Evolutionary conservation across 1,140 invertebrate genomes (phyloP).

Genomic region (Aplysia californica): DNA sequence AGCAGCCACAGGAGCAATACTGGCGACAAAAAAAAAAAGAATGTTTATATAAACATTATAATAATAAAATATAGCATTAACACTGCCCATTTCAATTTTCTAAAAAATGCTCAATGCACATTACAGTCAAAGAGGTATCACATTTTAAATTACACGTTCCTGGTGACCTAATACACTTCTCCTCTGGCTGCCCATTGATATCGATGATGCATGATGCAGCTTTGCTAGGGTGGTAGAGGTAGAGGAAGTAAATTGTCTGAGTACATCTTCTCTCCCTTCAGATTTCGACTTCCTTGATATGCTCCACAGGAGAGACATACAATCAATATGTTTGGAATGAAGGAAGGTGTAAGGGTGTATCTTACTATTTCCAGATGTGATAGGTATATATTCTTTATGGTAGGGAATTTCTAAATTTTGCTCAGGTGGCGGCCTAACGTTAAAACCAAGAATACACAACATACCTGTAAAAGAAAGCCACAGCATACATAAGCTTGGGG

Average conservation of each 20-base stretch:
- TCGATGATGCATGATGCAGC: too few relatives aligned
- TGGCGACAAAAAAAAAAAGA: not conserved
- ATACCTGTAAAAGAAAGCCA: slow-evolving; percentile 12
- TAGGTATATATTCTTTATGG: not conserved
- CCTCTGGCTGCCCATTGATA: too few relatives aligned
- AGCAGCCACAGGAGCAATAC: slow-evolving; percentile 17
- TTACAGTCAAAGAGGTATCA: not conserved
- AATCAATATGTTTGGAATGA: not conserved
- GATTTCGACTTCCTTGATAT: not conserved
- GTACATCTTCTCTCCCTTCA: too few relatives aligned
- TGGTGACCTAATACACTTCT: too few relatives aligned
- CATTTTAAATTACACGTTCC: not conserved
- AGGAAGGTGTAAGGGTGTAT: not conserved
- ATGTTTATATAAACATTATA: not conserved
- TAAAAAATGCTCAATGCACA: not conserved
- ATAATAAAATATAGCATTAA: not conserved
- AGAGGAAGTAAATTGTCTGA: too few relatives aligned
- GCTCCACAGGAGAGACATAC: not conserved
- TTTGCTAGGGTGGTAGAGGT: too few relatives aligned
- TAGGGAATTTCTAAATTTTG: not conserved
- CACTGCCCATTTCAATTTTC: not conserved
- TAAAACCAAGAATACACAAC: not conserved
- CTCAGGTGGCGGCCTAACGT: not conserved
- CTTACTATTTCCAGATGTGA: not conserved
- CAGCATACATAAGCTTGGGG: slow-evolving; percentile 11